phyloP scores from a whole-genome alignment of 2,888 invertebrate species.

The Deilephila elpenor region DNA sequence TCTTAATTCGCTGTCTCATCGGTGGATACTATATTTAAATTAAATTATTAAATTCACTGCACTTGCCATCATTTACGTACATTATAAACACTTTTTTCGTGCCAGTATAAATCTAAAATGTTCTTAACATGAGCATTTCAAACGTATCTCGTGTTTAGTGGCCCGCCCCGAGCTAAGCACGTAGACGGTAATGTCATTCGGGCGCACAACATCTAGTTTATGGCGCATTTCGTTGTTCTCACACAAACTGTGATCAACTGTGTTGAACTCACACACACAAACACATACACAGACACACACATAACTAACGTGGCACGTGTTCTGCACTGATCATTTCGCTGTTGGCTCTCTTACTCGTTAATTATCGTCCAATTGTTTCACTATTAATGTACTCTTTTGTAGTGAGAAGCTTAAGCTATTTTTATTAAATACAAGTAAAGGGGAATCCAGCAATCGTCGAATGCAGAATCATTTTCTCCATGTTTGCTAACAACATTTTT shows the following conservation, averaged over 20 bases:
- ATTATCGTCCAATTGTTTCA: constrained; percentile 21
- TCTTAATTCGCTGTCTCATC: too few species aligned
- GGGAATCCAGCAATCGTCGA: too few species aligned
- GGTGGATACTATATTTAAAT: too few species aligned
- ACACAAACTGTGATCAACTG: constrained; percentile 46
- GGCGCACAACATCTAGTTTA: constrained; percentile 77
- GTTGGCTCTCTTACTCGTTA: constrained; percentile 8
- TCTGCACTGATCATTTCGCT: constrained; percentile 21
- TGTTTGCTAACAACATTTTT: too few species aligned
- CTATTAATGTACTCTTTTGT: not conserved
- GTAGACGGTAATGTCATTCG: constrained; percentile 79
- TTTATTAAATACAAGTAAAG: too few species aligned
- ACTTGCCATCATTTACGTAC: too few species aligned
- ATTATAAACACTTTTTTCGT: too few species aligned
- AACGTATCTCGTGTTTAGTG: constrained; percentile 40
- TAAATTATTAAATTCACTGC: too few species aligned
- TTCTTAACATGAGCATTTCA: not conserved
- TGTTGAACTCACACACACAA: constrained; percentile 35
- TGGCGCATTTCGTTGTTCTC: constrained; percentile 60
- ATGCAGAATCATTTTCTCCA: too few species aligned
- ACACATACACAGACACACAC: constrained; percentile 34
- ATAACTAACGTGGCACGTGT: constrained; percentile 22
- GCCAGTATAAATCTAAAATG: too few species aligned
- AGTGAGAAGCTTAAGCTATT: too few species aligned
- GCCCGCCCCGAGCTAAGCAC: constrained; percentile 60